Conservation (phyloP, 2,888 invertebrate genomes). For the Platynereis dumerilii region DNA sequence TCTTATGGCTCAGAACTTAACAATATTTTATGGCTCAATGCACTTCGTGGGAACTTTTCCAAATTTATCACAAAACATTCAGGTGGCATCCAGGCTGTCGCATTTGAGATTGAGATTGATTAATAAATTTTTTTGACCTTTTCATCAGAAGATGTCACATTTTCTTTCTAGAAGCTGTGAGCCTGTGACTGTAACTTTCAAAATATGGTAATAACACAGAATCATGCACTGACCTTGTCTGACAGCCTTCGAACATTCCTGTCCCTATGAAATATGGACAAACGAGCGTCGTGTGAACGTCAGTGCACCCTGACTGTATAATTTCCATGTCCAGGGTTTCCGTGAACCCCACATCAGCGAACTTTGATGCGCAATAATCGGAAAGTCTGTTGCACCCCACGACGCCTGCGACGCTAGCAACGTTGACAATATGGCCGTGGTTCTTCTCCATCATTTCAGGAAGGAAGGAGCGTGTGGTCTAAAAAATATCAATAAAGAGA, state of each 20-base stretch:
- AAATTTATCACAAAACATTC: too few species aligned
- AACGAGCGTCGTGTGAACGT: constrained; percentile 84
- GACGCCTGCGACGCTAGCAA: constrained; percentile 88
- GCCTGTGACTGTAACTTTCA: too few species aligned
- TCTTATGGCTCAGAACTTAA: too few species aligned
- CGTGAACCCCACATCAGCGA: constrained; percentile 90
- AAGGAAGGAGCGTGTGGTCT: constrained; percentile 93
- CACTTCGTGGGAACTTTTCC: too few species aligned
- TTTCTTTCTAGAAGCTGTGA: too few species aligned
- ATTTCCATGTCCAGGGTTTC: constrained; percentile 66
- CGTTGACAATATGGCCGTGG: constrained; percentile 90
- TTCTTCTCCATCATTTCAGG: constrained; percentile 86
- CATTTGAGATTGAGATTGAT: too few species aligned
- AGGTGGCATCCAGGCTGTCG: too few species aligned
- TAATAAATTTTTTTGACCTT: too few species aligned
- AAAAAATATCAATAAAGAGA: constrained; percentile 53
- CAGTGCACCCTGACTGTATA: constrained; percentile 62
- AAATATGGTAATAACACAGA: too few species aligned
- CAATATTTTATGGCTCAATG: too few species aligned
- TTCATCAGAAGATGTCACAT: too few species aligned
- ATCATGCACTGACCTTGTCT: constrained; percentile 77
- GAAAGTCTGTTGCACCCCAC: constrained; percentile 70
- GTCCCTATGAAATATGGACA: constrained; percentile 97
- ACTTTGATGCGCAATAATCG: constrained; percentile 94
- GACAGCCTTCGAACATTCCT: constrained; percentile 93